A percentile compares a stretch with the other conserved stretches of the same genome.
phyloP scores from a whole-genome alignment of 2,113 vertebrate species.

The Anhinga rufa region DNA sequence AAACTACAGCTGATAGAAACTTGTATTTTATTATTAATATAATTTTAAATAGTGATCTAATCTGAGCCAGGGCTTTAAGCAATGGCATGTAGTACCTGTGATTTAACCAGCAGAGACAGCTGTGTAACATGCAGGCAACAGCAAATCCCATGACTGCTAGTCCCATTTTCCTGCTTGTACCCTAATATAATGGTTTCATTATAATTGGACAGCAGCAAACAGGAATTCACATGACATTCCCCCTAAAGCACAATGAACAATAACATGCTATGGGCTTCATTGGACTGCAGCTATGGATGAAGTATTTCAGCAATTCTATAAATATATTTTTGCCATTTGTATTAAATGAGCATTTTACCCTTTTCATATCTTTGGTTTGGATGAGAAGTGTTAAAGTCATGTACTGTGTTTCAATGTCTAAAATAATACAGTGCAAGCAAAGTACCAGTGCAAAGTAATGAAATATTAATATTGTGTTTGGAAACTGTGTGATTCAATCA shows the following conservation, averaged over 20 bases:
- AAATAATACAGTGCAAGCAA: neutral
- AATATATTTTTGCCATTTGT: neutral
- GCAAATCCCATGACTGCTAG: neutral
- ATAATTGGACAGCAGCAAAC: neutral
- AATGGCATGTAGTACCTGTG: neutral
- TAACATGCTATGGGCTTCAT: neutral
- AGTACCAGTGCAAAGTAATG: neutral
- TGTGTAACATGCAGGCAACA: neutral
- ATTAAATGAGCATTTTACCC: neutral
- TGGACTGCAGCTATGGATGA: neutral
- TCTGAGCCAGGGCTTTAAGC: neutral
- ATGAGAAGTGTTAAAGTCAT: neutral
- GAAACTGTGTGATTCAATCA: neutral
- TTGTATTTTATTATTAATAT: neutral
- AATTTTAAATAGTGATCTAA: neutral
- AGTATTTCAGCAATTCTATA: neutral
- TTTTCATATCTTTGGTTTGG: neutral
- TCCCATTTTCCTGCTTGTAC: neutral
- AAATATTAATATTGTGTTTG: slow-evolving; percentile 35
- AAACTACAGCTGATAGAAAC: neutral
- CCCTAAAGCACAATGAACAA: neutral
- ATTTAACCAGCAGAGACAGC: neutral
- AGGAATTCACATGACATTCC: neutral
- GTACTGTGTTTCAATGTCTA: neutral
- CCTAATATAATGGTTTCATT: neutral